Evolutionary conservation across 2,113 vertebrate genomes (phyloP).

Genomic region (Apus apus): DNA sequence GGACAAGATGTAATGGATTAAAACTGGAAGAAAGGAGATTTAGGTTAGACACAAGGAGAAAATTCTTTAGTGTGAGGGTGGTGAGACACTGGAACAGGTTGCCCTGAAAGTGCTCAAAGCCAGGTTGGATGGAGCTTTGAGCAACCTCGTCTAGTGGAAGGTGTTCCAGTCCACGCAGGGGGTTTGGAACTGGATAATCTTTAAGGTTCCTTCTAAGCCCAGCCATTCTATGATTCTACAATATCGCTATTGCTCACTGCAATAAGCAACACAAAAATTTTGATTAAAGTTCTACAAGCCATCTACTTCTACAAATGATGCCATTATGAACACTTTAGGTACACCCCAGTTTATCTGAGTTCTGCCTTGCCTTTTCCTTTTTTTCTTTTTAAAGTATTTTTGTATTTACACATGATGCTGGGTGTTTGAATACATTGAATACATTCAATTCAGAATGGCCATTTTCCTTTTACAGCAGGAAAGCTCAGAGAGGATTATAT

Average conservation of each 20-base stretch:
- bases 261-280: neutral
- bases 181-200: too few relatives aligned
- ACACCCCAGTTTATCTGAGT: neutral
- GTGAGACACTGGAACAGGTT: too few relatives aligned
- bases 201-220: too few relatives aligned
- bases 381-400: neutral
- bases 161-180: too few relatives aligned
- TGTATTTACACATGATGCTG: neutral
- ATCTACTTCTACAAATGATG: neutral
- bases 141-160: too few relatives aligned
- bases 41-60: too few relatives aligned
- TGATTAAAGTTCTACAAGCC: neutral
- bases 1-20: too few relatives aligned
- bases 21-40: too few relatives aligned
- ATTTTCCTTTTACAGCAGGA: neutral
- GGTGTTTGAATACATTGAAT: neutral
- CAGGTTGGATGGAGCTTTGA: too few relatives aligned
- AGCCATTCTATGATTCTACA: too few relatives aligned
- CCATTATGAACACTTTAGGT: neutral
- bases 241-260: neutral
- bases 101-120: too few relatives aligned
- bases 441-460: neutral
- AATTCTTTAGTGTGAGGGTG: too few relatives aligned
- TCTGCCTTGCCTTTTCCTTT: neutral
- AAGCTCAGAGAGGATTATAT: constrained; percentile 16